A percentile compares a stretch with the other conserved stretches of the same genome.
Conservation (phyloP, 2,113 vertebrate genomes). For the Chiloscyllium plagiosum region DNA sequence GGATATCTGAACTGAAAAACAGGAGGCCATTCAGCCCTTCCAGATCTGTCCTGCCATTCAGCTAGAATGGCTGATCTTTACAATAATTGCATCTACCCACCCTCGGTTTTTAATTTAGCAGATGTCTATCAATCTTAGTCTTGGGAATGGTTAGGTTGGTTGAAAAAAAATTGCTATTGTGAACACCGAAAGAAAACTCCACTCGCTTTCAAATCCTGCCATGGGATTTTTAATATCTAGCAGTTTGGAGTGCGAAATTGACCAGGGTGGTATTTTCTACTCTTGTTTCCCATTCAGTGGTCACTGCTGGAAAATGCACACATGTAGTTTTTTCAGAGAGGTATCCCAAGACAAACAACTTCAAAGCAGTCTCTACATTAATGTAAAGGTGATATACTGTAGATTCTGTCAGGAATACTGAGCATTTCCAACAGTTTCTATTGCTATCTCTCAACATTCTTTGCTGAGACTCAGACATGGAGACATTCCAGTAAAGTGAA, state of each 20-base stretch:
- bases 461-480: neutral
- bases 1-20: neutral
- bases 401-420: neutral
- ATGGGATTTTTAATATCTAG: neutral
- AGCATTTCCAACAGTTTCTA: neutral
- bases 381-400: too few species aligned
- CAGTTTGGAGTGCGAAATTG: neutral
- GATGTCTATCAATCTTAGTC: neutral
- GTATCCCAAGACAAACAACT: neutral
- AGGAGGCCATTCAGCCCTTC: neutral
- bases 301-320: neutral
- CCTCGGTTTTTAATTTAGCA: neutral
- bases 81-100: neutral
- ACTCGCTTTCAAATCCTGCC: neutral
- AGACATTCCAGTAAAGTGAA: neutral
- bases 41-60: neutral
- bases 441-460: neutral
- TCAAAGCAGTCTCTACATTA: neutral
- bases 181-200: neutral
- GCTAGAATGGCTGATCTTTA: neutral
- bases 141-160: neutral
- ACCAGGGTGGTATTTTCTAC: neutral
- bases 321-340: neutral
- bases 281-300: neutral
- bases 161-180: neutral